Conservation (phyloP, 2,797 vertebrate species). For the Chrysocyon brachyurus region DNA sequence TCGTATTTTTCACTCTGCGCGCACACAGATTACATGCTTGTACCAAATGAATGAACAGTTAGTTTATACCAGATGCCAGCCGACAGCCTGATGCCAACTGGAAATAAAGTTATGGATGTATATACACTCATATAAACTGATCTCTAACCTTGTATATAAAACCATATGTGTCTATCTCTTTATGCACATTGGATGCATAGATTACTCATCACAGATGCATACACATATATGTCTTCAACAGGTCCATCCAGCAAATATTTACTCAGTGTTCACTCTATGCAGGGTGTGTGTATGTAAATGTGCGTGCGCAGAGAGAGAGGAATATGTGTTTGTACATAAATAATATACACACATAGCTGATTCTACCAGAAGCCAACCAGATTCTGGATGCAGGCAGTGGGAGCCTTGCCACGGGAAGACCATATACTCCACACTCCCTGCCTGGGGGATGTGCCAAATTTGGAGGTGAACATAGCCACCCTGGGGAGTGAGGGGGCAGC, state of each 20-base stretch:
- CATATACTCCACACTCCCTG: neutral
- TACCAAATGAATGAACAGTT: neutral
- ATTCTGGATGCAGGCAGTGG: neutral
- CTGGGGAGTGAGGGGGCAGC: too few species aligned
- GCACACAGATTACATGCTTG: slow-evolving; percentile 16
- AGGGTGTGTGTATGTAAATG: neutral
- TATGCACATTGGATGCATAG: neutral
- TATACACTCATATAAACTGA: slow-evolving; percentile 66
- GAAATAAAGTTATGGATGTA: slow-evolving; percentile 67
- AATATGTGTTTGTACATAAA: neutral
- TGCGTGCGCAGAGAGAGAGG: neutral
- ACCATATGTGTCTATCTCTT: slow-evolving; percentile 67
- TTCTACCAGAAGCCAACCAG: neutral
- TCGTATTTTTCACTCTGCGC: neutral
- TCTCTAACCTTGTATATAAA: slow-evolving; percentile 73
- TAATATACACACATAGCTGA: neutral
- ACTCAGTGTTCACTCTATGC: neutral
- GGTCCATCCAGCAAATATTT: slow-evolving; percentile 41
- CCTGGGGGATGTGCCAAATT: neutral
- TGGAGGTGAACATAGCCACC: neutral
- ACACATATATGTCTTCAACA: neutral
- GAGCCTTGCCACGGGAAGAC: neutral
- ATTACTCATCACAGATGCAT: slow-evolving; percentile 45
- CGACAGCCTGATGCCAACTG: slow-evolving; percentile 69
- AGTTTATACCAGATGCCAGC: slow-evolving; percentile 71